phyloP scores from a whole-genome alignment of 2,113 vertebrate genomes.

The Clarias macrocephalus region DNA sequence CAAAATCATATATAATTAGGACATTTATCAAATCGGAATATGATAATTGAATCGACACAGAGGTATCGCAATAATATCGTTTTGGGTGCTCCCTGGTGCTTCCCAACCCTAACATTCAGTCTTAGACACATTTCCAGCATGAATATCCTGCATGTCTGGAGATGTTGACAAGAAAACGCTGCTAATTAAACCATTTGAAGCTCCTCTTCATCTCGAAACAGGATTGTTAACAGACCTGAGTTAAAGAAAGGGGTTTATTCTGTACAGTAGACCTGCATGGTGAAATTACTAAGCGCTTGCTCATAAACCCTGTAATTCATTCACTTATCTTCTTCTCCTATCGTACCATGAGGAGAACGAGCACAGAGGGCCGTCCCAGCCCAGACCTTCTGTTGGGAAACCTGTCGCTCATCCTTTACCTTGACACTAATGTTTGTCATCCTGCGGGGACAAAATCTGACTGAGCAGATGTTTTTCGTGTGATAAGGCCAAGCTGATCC shows the following conservation, averaged over 20 bases:
- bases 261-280: constrained; percentile 17
- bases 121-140: background rate
- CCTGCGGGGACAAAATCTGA: constrained; percentile 22
- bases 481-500: constrained; percentile 44
- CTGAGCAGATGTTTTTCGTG: constrained; percentile 51
- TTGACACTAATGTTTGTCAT: constrained; percentile 43
- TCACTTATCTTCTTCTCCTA: constrained; percentile 29
- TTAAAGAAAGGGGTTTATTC: constrained; percentile 1
- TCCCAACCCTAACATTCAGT: background rate
- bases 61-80: too few species aligned
- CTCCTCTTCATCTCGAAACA: background rate
- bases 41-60: too few species aligned
- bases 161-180: background rate
- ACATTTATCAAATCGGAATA: too few species aligned
- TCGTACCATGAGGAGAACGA: constrained; percentile 7
- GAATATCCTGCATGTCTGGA: background rate
- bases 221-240: background rate
- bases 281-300: constrained; percentile 30
- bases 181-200: constrained; percentile 11
- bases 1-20: too few species aligned
- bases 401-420: constrained; percentile 18
- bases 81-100: too few species aligned
- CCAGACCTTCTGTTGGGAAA: constrained; percentile 34
- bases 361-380: constrained; percentile 16
- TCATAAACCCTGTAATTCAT: constrained; percentile 42